Evolutionary conservation across 2,888 invertebrate genomes (phyloP).

Genomic region (Hemaris fuciformis): DNA sequence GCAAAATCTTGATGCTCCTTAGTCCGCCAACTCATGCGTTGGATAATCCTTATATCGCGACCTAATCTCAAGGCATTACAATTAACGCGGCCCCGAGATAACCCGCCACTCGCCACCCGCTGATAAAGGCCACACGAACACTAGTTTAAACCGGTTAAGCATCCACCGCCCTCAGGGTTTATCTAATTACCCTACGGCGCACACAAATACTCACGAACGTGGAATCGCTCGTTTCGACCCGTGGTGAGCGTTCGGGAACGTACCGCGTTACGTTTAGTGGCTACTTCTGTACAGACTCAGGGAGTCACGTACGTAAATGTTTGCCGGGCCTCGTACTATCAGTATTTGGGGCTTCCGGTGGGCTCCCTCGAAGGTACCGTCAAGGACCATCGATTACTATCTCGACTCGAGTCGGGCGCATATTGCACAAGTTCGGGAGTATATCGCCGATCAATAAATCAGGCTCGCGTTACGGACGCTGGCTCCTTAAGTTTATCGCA

Average conservation of each 20-base stretch:
- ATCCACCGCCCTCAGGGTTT: conserved; percentile 75
- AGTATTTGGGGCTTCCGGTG: conserved; percentile 60
- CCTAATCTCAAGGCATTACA: conserved; percentile 78
- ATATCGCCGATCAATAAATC: conserved; percentile 58
- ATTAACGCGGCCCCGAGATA: conserved; percentile 79
- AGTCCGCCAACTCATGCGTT: conserved; percentile 37
- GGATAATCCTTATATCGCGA: conserved; percentile 61
- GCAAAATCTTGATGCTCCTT: conserved; percentile 43
- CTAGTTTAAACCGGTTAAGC: conserved; percentile 79
- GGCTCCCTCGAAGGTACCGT: conserved; percentile 49
- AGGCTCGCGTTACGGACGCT: conserved; percentile 42
- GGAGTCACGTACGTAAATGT: conserved; percentile 72
- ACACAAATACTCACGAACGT: conserved; percentile 41
- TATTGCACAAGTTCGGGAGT: conserved; percentile 70
- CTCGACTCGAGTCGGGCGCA: conserved; percentile 54
- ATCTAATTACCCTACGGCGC: conserved; percentile 76
- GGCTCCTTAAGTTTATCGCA: conserved; percentile 24
- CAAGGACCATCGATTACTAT: conserved; percentile 73
- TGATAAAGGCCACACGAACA: conserved; percentile 71
- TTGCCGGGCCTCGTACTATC: conserved; percentile 58
- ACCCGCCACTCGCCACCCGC: conserved; percentile 79
- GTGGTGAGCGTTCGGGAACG: conserved; percentile 42
- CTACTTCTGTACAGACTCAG: conserved; percentile 43
- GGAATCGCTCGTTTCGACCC: conserved; percentile 39
- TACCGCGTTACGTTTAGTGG: conserved; percentile 52